Evolutionary conservation across 2,888 invertebrate genomes (phyloP).

Genomic region (Sarcophaga subvicina): DNA sequence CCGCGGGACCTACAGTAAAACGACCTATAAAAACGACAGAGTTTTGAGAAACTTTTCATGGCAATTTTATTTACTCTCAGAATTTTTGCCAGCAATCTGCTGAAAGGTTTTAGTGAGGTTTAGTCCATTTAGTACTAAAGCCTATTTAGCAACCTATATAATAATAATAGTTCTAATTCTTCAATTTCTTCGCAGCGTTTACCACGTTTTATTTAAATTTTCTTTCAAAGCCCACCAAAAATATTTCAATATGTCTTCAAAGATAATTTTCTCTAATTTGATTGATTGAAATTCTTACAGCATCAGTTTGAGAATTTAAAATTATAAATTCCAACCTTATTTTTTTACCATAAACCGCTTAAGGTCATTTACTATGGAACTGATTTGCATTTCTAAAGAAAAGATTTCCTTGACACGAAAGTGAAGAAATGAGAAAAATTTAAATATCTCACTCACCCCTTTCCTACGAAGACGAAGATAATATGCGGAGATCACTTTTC

Average conservation of each 20-base stretch:
- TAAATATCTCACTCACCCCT: constrained; percentile 28
- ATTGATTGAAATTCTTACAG: constrained; percentile 58
- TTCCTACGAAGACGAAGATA: background rate
- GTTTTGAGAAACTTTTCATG: too few relatives aligned
- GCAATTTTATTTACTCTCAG: too few relatives aligned
- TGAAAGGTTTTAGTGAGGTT: too few relatives aligned
- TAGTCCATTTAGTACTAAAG: too few relatives aligned
- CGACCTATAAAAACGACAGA: too few relatives aligned
- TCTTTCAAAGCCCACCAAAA: too few relatives aligned
- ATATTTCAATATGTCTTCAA: background rate
- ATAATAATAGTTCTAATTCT: too few relatives aligned
- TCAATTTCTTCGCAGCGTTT: too few relatives aligned
- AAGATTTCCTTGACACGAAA: background rate
- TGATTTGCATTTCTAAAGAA: constrained; percentile 54
- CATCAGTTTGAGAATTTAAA: constrained; percentile 35
- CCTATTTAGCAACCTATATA: too few relatives aligned
- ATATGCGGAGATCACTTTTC: background rate
- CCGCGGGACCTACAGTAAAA: too few relatives aligned
- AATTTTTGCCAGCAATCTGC: too few relatives aligned
- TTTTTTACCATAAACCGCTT: constrained; percentile 64
- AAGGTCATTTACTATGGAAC: constrained; percentile 60
- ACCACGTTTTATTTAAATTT: too few relatives aligned
- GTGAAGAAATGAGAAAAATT: constrained; percentile 4
- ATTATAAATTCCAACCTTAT: background rate
- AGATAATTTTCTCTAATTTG: constrained; percentile 32